Percentiles rank a stretch among this genome's conserved stretches.
These are phyloP conservation scores for Sebastes aleutianus DNA, from an alignment of 2,797 vertebrate genomes.

Conservation along the genomic window DNA sequence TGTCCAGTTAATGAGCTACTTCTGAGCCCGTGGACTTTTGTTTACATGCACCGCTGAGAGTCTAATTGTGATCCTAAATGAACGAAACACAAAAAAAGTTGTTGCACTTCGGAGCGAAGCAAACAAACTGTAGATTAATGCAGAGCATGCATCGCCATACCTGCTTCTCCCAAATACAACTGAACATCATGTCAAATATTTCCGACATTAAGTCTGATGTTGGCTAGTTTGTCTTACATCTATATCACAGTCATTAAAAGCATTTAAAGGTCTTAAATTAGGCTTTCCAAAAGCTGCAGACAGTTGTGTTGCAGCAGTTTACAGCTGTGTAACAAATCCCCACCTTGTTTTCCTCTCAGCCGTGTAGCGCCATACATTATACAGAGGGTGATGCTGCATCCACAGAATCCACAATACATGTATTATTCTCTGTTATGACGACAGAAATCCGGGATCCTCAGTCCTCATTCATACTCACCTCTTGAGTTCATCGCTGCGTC, in stretches of 20 bases:
- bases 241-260: not conserved
- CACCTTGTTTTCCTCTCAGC: slow-evolving; percentile 18
- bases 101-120: slow-evolving; percentile 2
- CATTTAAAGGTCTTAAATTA: not conserved
- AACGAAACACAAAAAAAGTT: slow-evolving; percentile 23
- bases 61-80: slow-evolving; percentile 45
- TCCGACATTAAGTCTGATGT: not conserved
- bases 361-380: slow-evolving; percentile 4
- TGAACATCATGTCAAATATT: not conserved
- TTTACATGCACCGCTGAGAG: slow-evolving; percentile 10
- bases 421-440: slow-evolving; percentile 25
- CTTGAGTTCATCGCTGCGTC: slow-evolving; percentile 34
- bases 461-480: slow-evolving; percentile 40
- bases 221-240: not conserved
- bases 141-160: not conserved
- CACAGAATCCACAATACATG: slow-evolving; percentile 18
- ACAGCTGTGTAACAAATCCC: not conserved
- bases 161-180: not conserved
- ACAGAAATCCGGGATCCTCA: slow-evolving; percentile 30
- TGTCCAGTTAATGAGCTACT: slow-evolving; percentile 56
- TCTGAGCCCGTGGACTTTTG: slow-evolving; percentile 24
- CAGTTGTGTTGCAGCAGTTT: not conserved
- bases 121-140: slow-evolving; percentile 5
- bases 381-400: slow-evolving; percentile 25
- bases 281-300: not conserved